Evolutionary conservation across 1,140 invertebrate genomes (phyloP), one percentile per base, ranked within the genome.

Genomic region (Lutraria rhynchaena): DNA sequence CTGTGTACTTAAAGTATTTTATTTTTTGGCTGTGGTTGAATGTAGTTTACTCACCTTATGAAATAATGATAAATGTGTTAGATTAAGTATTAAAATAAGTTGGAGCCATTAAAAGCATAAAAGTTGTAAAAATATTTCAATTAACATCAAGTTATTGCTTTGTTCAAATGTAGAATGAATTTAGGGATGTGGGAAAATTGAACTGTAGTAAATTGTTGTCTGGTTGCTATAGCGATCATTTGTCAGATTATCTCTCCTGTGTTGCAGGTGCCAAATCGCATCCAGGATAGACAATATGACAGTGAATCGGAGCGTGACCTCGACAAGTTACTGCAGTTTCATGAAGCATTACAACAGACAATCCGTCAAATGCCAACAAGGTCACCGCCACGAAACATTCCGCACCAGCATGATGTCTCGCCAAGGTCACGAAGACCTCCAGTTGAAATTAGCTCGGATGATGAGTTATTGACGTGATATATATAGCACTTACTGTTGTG

Each of bases 181-280:
- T n/a, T n/a, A n/a, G n/a, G n/a, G n/a, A n/a, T n/a, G n/a, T n/a
- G n/a, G 27, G 7, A 24, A 27, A n/a, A 9, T 9, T 4, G 33
- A 37, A 37, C 4, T 49, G 27, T 27, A 35, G 11, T 35, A 55
- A 51, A 70, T 11, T 31, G 17, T 53, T 53, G 11, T 31, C 2
- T 57, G 31, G 58, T 61, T 46, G 57, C 58, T 33, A 75, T 60
- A 15, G 41, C 22, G 17, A 75, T 29, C 29, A 35, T 31, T 35
- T 71, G 35, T 29, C 75, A 77, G n/a, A 77, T 76, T 58, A 13
- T 77, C 75, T 77, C 61, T 77, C 75, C 75, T 65, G 60, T 77
- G 75, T 77, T 77, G 60, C 75, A 77, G 75, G 75, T 67, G 24
- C 53, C 71, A 19, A 13, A 27, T 11, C 15, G 55, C 73, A 67